Evolutionary conservation across 2,888 invertebrate species (phyloP).

Genomic region (Cheilosia urbana): DNA sequence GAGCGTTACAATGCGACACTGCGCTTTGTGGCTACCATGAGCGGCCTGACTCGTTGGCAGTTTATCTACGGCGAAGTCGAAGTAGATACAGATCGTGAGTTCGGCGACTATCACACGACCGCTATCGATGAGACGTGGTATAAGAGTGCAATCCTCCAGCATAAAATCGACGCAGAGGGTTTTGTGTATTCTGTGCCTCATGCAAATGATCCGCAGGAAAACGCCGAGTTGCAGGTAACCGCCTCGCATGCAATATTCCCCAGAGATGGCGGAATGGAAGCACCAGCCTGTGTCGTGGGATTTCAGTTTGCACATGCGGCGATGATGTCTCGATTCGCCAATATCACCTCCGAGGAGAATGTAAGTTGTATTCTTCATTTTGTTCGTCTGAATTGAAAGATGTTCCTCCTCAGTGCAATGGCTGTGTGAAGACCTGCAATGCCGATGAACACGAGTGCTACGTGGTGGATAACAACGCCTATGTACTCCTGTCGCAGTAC

Average conservation of each 20-base stretch:
- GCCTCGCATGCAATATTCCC: constrained; percentile 94
- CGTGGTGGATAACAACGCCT: constrained; percentile 96
- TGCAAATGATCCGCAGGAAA: constrained; percentile 82
- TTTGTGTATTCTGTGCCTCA: constrained; percentile 92
- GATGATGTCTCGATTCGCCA: constrained; percentile 88
- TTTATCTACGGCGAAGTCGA: constrained; percentile 87
- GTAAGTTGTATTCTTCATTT: constrained; percentile 78
- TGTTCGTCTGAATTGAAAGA: neutral
- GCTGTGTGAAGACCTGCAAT: constrained; percentile 86
- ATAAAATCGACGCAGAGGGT: constrained; percentile 90
- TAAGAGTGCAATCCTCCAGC: constrained; percentile 93
- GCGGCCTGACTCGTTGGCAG: constrained; percentile 95
- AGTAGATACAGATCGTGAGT: constrained; percentile 85
- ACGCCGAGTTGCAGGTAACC: constrained; percentile 88
- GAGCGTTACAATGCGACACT: constrained; percentile 89
- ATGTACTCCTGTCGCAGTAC: constrained; percentile 88
- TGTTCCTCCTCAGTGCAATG: constrained; percentile 82
- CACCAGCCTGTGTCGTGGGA: constrained; percentile 95
- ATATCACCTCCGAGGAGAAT: constrained; percentile 86
- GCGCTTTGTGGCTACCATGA: constrained; percentile 94
- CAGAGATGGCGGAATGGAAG: constrained; percentile 89
- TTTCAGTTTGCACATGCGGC: constrained; percentile 91
- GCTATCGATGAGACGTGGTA: constrained; percentile 97
- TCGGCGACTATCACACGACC: constrained; percentile 90
- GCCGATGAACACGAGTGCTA: constrained; percentile 90